Conservation (phyloP, 2,888 invertebrate genomes). For the Napeogenes inachia region DNA sequence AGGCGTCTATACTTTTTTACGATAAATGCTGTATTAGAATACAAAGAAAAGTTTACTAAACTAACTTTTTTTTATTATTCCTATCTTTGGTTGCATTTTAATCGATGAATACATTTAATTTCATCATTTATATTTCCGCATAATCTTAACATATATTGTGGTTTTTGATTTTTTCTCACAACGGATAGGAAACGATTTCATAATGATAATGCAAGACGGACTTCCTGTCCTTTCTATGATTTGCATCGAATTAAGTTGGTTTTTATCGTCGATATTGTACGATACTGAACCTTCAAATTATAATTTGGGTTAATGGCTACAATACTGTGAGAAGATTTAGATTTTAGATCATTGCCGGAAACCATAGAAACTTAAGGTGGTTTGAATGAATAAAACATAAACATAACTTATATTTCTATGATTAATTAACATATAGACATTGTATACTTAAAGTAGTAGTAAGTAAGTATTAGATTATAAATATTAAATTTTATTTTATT, state of each 20-base stretch:
- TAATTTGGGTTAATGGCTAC: not conserved
- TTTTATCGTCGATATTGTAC: not conserved
- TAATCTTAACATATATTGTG: slow-evolving; percentile 14
- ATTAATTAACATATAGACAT: no score
- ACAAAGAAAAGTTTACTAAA: no score
- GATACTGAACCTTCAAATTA: not conserved
- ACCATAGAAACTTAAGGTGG: no score
- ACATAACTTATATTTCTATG: no score
- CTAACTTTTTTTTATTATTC: not conserved
- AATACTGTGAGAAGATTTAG: not conserved
- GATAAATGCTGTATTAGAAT: no score
- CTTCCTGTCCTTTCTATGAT: slow-evolving; percentile 57
- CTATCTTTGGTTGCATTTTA: not conserved
- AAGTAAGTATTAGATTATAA: no score
- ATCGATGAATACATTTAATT: not conserved
- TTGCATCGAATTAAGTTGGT: slow-evolving; percentile 46
- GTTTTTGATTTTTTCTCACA: slow-evolving; percentile 28
- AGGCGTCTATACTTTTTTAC: slow-evolving; percentile 7
- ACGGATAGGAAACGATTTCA: slow-evolving; percentile 29
- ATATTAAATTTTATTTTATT: no score
- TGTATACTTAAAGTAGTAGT: no score
- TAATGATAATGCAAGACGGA: slow-evolving; percentile 45
- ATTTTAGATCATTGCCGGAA: no score
- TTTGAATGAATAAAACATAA: no score
- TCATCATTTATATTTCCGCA: slow-evolving; percentile 13